Evolutionary conservation across 2,113 vertebrate genomes (phyloP).

Genomic region (Blennius ocellaris): DNA sequence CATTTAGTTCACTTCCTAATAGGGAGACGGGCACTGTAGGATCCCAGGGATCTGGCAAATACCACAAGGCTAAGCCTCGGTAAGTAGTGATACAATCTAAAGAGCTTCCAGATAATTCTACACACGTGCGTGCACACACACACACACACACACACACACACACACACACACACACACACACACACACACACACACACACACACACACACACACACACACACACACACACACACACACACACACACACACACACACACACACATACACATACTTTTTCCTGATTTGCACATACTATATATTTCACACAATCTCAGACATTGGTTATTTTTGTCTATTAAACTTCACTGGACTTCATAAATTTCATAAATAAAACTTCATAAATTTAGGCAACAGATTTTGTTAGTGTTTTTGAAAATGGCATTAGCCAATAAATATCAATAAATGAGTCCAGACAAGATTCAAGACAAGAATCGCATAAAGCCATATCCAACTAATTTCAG

Average conservation of each 20-base stretch:
- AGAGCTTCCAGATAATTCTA: constrained; percentile 40
- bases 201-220: not conserved
- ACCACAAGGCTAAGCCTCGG: constrained; percentile 65
- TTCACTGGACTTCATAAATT: no score
- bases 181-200: not conserved
- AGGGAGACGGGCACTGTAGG: constrained; percentile 53
- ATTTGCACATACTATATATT: not conserved
- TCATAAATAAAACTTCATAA: no score
- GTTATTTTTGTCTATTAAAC: not conserved
- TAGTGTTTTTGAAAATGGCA: not conserved
- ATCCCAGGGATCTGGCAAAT: constrained; percentile 68
- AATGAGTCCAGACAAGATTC: no score
- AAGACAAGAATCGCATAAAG: no score
- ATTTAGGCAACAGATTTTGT: not conserved
- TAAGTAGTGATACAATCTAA: constrained; percentile 67
- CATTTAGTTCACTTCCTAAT: constrained; percentile 75
- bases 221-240: constrained; percentile 1
- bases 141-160: not conserved
- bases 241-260: not conserved
- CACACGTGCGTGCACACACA: constrained; percentile 11
- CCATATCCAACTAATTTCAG: no score
- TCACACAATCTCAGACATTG: not conserved
- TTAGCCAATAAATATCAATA: not conserved
- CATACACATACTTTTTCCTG: no score
- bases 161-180: constrained; percentile 4